Evolutionary conservation across 2,797 vertebrate species (phyloP).

Genomic region (Thalassophryne amazonica): DNA sequence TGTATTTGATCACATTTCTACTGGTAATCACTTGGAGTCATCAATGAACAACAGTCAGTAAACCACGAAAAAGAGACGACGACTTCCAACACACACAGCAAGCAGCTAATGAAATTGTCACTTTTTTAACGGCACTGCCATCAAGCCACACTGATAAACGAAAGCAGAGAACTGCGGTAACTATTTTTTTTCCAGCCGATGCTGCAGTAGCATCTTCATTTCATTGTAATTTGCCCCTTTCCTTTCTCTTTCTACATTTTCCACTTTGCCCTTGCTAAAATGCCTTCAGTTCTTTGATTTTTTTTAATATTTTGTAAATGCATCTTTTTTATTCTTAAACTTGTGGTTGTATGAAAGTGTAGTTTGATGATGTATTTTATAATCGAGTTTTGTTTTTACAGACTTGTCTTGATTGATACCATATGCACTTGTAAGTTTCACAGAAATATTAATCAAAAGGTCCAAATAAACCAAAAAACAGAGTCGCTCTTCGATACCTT

Average conservation of each 20-base stretch:
- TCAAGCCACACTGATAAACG: conserved; percentile 27
- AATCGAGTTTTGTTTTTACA: conserved; percentile 51
- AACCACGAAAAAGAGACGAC: conserved; percentile 7
- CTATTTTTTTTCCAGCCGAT: conserved; percentile 27
- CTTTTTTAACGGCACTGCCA: conserved; percentile 18
- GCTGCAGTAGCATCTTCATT: conserved; percentile 34
- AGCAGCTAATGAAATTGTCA: conserved; percentile 21
- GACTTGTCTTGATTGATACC: conserved; percentile 42
- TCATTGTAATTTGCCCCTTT: conserved; percentile 17
- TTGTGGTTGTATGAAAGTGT: conserved; percentile 32
- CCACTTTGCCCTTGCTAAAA: conserved; percentile 10
- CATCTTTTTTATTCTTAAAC: conserved; percentile 47
- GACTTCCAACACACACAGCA: conserved; percentile 33
- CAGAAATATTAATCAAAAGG: conserved; percentile 33
- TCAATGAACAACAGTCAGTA: conserved; percentile 19
- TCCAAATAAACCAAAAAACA: conserved; percentile 50
- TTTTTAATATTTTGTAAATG: conserved; percentile 39
- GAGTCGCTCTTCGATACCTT: no score
- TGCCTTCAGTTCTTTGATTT: conserved; percentile 36
- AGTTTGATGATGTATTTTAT: conserved; percentile 50
- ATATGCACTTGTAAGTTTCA: conserved; percentile 56
- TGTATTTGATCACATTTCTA: conserved; percentile 51
- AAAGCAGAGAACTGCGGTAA: conserved; percentile 20
- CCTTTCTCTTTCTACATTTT: background rate
- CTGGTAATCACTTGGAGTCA: conserved; percentile 19